These are phyloP conservation scores for Pituophis catenifer DNA, from an alignment of 2,113 vertebrate species.

Conservation along the genomic window DNA sequence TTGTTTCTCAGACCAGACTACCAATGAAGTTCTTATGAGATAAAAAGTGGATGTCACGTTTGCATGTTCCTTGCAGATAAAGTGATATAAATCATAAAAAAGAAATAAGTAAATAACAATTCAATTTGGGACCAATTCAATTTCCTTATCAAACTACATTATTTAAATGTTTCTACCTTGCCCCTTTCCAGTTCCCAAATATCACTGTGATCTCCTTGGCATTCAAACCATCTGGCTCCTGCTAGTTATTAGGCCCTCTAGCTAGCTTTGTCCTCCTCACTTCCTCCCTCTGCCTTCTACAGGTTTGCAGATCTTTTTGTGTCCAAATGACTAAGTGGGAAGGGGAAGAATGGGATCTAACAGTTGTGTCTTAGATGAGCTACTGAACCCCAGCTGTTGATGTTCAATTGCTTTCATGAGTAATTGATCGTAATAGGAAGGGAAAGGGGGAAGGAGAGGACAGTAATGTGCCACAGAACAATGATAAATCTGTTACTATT, in stretches of 20 bases:
- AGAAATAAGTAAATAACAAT: not conserved
- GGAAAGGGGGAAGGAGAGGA: not conserved
- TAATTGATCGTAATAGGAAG: not conserved
- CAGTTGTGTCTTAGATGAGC: not conserved
- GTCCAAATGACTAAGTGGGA: not conserved
- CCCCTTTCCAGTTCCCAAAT: not conserved
- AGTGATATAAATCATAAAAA: not conserved
- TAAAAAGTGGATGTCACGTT: not conserved
- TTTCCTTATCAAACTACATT: not conserved
- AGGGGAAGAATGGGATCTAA: not conserved
- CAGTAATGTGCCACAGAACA: not conserved
- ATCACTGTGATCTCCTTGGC: not conserved
- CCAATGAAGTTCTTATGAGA: not conserved
- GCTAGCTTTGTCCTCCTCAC: not conserved
- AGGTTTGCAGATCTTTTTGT: not conserved
- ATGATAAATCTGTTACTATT: constrained; percentile 1
- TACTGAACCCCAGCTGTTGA: not conserved
- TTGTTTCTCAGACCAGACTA: not conserved
- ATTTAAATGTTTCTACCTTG: not conserved
- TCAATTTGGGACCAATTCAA: not conserved
- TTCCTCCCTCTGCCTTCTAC: not conserved
- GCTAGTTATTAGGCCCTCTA: not conserved
- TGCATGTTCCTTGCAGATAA: not conserved
- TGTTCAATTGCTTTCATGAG: not conserved
- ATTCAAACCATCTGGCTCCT: not conserved